Base-by-base conservation (phyloP, 2,797 vertebrate species). In the Chaunax sp. region DNA sequence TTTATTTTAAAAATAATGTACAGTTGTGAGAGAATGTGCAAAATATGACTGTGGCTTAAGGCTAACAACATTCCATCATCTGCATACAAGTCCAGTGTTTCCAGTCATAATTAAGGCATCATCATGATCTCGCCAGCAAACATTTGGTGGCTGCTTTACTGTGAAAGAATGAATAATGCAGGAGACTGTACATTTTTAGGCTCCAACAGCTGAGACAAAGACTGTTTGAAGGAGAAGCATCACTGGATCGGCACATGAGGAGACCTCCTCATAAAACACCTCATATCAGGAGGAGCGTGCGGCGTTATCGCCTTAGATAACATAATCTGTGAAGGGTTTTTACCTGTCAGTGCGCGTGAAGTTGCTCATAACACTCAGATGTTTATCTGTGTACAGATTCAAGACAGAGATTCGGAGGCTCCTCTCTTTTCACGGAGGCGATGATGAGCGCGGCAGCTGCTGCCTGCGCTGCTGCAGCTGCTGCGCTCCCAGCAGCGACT, bases 141-240 rank as follows among this genome's bases (percentile, higher is more conserved):
- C 53, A 35, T 64, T 70, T 52, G 45, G 46, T 66, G 72, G 68
- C 40, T n/a, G 75, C 72, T 78, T 86, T 45, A 68, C 69, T 69
- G 47, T 71, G 72, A 69, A 59, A 64, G 49, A 66, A 61, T 70
- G 54, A 83, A 77, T 74, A 74, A 75, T 76, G 40, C 80, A 73
- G 71, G 57, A 69, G 61, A 72, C 53, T 68, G 57, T 59, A 65
- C 43, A 66, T 64, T 67, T 67, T 22, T 10, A 77, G 35, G 75
- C 75, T 38, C 33, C 25, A 62, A 74, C 75, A 63, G 43, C 46
- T 59, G n/a, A 51, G 61, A 64, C 35, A 69, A 40, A 54, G 56
- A 22, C n/a, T 41, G 68, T 71, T 64, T 62, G 30, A 60, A 60
- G 30, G 16, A 62, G 40, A 26, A 43, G 45, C 30, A 3, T 20